Evolutionary conservation across 2,797 vertebrate species (phyloP).

Genomic region (Sebastes cheni): DNA sequence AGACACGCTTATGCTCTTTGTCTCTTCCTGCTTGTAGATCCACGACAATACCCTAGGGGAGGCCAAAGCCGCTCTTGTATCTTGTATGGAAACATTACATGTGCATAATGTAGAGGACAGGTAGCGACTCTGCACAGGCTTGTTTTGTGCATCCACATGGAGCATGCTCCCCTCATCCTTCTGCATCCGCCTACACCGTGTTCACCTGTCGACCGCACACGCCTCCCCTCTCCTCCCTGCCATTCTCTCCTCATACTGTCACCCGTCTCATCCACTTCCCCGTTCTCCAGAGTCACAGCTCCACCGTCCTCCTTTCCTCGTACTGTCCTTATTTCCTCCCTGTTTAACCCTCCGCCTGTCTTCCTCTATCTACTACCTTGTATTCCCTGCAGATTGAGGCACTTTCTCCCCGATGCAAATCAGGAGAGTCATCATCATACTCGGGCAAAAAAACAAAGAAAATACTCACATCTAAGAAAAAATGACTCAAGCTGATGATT

Average conservation of each 20-base stretch:
- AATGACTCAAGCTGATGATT: too few species aligned
- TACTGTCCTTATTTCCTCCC: slow-evolving; percentile 11
- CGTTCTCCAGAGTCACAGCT: slow-evolving; percentile 10
- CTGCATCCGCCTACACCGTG: slow-evolving; percentile 28
- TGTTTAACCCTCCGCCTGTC: slow-evolving; percentile 26
- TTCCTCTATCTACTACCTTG: slow-evolving; percentile 12
- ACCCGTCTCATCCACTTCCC: slow-evolving; percentile 14
- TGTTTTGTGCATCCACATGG: slow-evolving; percentile 38
- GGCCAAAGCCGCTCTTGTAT: slow-evolving; percentile 35
- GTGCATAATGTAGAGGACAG: slow-evolving; percentile 54
- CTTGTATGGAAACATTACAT: slow-evolving; percentile 54
- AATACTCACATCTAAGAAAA: too few species aligned
- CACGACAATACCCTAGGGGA: slow-evolving; percentile 39
- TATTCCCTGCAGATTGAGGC: slow-evolving; percentile 17
- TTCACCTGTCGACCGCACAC: slow-evolving; percentile 44
- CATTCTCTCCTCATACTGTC: background rate
- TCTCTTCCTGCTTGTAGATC: slow-evolving; percentile 48
- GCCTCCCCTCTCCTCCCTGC: background rate
- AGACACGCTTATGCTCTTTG: slow-evolving; percentile 39
- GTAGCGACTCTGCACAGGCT: slow-evolving; percentile 14
- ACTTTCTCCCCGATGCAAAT: slow-evolving; percentile 7
- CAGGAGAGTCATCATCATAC: slow-evolving; percentile 10
- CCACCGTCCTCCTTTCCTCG: slow-evolving; percentile 4
- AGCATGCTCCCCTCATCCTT: slow-evolving; percentile 25
- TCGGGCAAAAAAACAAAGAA: too few species aligned